Base-by-base conservation (phyloP, 2,797 vertebrate genomes). In the Lates japonicus region DNA sequence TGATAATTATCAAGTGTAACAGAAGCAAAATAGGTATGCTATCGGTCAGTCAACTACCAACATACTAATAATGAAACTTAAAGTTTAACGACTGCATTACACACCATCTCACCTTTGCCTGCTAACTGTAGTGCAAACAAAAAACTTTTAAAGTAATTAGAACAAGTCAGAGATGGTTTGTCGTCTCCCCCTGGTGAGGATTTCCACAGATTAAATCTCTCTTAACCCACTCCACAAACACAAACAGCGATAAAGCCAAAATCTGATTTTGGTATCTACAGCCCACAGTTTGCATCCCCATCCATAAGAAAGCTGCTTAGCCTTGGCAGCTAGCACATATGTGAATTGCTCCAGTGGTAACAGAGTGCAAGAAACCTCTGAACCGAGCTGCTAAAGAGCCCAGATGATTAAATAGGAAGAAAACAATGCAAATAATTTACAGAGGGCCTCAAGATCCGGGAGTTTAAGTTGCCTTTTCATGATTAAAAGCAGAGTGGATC, bases 201-300 rank as follows among this genome's bases (percentile, higher is more conserved):
- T 94, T 93, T 93, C 76, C 74, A n/a, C n/a, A 86, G n/a, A 94
- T 91, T 84, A 93, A 94, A n/a, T n/a, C n/a, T 91, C 87, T 90
- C 88, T 87, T 91, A 92, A 93, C 89, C 86, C 88, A n/a, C n/a
- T 92, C 88, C 81, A 92, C 90, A 93, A 93, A 93, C 88, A 92
- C 92, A 92, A 93, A 90, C 90, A 88, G 87, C 63, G 87, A 93
- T 94, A 83, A 94, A 92, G 89, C 92, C 93, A 88, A 92, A 94
- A 95, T 95, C 95, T 37, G 94, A 95, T 95, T 95, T 88, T 84
- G 87, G 86, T 95, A 95, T 96, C 95, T 93, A 25, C 87, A 86
- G 91, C 76, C 85, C 87, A n/a, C n/a, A n/a, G n/a, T n/a, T 84
- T 91, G 90, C 85, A 84, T 93, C 89, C 86, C 91, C 71, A 83